phyloP scores from a whole-genome alignment of 2,888 invertebrate species.

The Lacanobia oleracea region DNA sequence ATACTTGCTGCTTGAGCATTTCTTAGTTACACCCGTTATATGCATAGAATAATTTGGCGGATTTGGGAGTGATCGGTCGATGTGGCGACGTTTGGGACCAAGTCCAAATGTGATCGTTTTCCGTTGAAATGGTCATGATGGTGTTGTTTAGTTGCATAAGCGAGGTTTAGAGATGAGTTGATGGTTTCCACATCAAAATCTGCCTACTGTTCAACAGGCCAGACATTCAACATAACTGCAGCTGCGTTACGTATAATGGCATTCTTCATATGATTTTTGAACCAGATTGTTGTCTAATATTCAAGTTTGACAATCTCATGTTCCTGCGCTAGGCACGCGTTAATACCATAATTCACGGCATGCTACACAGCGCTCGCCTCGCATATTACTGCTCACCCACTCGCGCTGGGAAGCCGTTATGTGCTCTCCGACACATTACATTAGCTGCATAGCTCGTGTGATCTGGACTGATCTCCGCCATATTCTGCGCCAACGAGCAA shows the following conservation, averaged over 20 bases:
- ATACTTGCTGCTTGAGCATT: too few relatives aligned
- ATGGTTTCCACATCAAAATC: too few relatives aligned
- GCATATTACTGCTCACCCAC: conserved; percentile 58
- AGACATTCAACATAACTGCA: too few relatives aligned
- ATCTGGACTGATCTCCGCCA: conserved; percentile 48
- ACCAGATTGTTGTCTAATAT: not conserved
- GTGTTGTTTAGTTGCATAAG: not conserved
- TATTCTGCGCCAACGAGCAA: conserved; percentile 14
- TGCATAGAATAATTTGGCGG: too few relatives aligned
- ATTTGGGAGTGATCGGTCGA: too few relatives aligned
- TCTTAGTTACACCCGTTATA: too few relatives aligned
- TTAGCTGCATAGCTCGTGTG: conserved; percentile 66
- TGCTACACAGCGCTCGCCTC: conserved; percentile 20
- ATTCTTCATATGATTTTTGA: not conserved
- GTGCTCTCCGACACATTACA: conserved; percentile 67
- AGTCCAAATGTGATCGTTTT: not conserved
- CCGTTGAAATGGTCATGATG: not conserved
- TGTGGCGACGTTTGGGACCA: not conserved
- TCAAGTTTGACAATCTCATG: conserved; percentile 18
- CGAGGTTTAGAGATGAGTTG: not conserved
- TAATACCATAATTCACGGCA: conserved; percentile 11
- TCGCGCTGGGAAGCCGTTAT: conserved; percentile 53
- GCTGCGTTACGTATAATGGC: too few relatives aligned
- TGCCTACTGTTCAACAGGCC: too few relatives aligned
- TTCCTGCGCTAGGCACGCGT: conserved; percentile 23